A percentile compares a stretch with the other conserved stretches of the same genome.
These are phyloP conservation scores for Drosophila orena DNA, from an alignment of 1,140 invertebrate genomes.

Conservation along the genomic window DNA sequence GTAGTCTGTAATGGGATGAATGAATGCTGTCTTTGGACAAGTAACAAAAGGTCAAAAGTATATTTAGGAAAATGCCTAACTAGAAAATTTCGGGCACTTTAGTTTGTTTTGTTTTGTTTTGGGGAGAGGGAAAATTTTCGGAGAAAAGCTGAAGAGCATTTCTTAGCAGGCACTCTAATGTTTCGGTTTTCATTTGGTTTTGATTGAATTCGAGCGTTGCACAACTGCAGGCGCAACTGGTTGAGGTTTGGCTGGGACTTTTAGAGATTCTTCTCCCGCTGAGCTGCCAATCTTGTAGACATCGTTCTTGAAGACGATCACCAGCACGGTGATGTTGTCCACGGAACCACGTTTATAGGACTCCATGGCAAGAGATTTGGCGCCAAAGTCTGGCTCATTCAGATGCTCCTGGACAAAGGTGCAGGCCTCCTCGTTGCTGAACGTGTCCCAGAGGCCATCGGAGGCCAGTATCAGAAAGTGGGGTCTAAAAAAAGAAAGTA, in stretches of 20 bases:
- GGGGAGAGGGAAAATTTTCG: conserved; percentile 1
- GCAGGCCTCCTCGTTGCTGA: conserved; percentile 96
- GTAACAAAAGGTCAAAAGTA: conserved; percentile 36
- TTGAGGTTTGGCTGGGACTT: conserved; percentile 45
- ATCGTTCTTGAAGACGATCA: conserved; percentile 92
- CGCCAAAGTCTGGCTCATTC: conserved; percentile 93
- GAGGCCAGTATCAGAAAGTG: conserved; percentile 96
- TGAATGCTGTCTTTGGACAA: conserved; percentile 24
- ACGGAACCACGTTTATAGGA: conserved; percentile 96
- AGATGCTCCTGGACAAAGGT: conserved; percentile 93
- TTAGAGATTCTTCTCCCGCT: conserved; percentile 18
- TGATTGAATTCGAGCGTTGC: conserved; percentile 70
- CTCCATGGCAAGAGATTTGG: conserved; percentile 94
- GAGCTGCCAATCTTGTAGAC: conserved; percentile 68
- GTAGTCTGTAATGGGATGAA: neutral
- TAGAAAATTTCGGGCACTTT: conserved; percentile 63
- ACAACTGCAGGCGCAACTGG: conserved; percentile 35
- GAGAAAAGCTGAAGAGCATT: conserved; percentile 19
- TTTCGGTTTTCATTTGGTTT: conserved; percentile 57
- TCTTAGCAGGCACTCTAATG: conserved; percentile 32
- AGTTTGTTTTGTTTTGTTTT: conserved; percentile 32
- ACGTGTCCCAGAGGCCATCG: conserved; percentile 98
- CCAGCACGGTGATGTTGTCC: conserved; percentile 97
- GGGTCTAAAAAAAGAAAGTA: conserved; percentile 85
- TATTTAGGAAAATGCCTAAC: conserved; percentile 31